Percentiles rank a stretch among this genome's conserved stretches.
Evolutionary conservation across 1,140 invertebrate species (phyloP).

Genomic region (Amyelois transitella): DNA sequence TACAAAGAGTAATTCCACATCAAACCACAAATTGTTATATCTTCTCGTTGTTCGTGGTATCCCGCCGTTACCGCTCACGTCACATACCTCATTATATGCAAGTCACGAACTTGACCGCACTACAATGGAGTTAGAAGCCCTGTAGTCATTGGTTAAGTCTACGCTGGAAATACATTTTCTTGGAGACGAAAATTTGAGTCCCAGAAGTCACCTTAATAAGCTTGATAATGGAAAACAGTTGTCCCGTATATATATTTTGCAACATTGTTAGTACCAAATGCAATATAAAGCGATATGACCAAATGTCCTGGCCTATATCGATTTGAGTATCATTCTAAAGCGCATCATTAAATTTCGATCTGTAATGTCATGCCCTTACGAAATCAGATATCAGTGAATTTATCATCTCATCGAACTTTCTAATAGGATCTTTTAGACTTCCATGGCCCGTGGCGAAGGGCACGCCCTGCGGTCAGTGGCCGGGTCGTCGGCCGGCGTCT

Average conservation of each 20-base stretch:
- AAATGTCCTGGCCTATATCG: too few species aligned
- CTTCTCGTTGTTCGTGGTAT: not conserved
- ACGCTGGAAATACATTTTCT: too few species aligned
- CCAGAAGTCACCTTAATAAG: too few species aligned
- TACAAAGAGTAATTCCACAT: too few species aligned
- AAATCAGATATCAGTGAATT: not conserved
- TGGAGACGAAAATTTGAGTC: too few species aligned
- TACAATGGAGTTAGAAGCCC: not conserved
- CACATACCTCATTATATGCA: not conserved
- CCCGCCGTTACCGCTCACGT: not conserved
- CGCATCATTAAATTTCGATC: not conserved
- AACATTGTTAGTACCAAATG: too few species aligned
- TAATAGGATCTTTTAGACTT: not conserved
- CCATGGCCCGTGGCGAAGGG: slow-evolving; percentile 15
- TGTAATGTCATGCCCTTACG: not conserved
- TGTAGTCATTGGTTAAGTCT: too few species aligned
- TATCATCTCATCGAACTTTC: slow-evolving; percentile 2
- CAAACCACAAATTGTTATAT: not conserved
- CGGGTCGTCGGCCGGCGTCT: slow-evolving; percentile 20
- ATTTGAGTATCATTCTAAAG: too few species aligned
- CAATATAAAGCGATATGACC: too few species aligned
- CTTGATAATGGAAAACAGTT: too few species aligned
- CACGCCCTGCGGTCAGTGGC: slow-evolving; percentile 25
- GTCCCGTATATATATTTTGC: too few species aligned
- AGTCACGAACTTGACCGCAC: slow-evolving; percentile 4